These are phyloP conservation scores for Labrus mixtus DNA, from an alignment of 2,113 vertebrate genomes.

Conservation along the genomic window DNA sequence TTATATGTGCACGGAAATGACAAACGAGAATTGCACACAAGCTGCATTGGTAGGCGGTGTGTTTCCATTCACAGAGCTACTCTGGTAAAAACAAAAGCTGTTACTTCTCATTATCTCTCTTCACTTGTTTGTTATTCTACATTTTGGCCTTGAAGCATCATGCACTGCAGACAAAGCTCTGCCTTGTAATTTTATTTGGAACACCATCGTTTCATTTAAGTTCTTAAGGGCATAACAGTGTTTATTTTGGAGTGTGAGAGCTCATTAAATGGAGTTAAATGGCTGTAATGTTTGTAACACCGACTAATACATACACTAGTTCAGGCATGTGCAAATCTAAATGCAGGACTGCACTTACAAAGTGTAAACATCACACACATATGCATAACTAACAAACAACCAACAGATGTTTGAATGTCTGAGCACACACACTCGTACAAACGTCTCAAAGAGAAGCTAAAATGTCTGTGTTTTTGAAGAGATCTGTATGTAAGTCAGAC, in stretches of 20 bases:
- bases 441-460: too few relatives aligned
- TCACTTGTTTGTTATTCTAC: background rate
- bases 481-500: too few relatives aligned
- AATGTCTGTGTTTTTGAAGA: too few relatives aligned
- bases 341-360: background rate
- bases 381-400: too few relatives aligned
- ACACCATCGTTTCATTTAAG: conserved; percentile 20
- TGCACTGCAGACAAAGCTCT: conserved; percentile 4
- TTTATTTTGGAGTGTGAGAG: conserved; percentile 28
- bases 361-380: too few relatives aligned
- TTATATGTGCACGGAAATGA: background rate
- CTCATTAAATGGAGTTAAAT: conserved; percentile 41
- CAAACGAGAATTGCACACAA: background rate
- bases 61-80: background rate
- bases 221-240: conserved; percentile 30
- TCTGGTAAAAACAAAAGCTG: background rate
- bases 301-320: background rate
- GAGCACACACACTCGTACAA: too few relatives aligned
- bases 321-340: background rate
- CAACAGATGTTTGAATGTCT: too few relatives aligned
- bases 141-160: background rate
- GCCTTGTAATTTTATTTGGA: conserved; percentile 12
- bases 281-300: conserved; percentile 16
- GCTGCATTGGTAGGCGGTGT: background rate
- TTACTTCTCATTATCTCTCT: background rate